A percentile compares a stretch with the other conserved stretches of the same genome.
phyloP scores from a whole-genome alignment of 2,888 invertebrate genomes.

The Nebria brevicollis region DNA sequence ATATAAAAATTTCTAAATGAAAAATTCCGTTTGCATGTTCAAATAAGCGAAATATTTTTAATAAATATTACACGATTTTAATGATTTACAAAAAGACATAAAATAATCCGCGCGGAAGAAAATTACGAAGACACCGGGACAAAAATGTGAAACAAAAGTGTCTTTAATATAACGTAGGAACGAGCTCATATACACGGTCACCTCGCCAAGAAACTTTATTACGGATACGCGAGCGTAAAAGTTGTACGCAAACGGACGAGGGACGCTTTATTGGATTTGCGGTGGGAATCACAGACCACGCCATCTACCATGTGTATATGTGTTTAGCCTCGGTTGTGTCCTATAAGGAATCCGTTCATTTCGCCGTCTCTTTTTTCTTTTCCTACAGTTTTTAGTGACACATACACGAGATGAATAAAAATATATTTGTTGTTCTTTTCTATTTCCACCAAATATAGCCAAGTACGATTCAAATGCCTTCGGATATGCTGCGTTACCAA shows the following conservation, averaged over 20 bases:
- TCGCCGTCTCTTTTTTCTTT: not conserved
- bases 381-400: not conserved
- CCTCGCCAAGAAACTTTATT: not conserved
- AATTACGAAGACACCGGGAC: not conserved
- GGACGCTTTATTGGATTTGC: not conserved
- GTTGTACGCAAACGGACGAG: not conserved
- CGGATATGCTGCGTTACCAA: too few species aligned
- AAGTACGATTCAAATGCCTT: too few species aligned
- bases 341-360: not conserved
- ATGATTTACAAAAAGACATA: not conserved
- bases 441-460: too few species aligned
- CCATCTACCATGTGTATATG: not conserved
- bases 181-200: not conserved
- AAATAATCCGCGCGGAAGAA: not conserved
- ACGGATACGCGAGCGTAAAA: not conserved
- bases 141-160: not conserved
- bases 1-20: too few species aligned
- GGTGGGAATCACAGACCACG: not conserved
- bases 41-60: too few species aligned
- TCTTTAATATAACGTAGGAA: not conserved
- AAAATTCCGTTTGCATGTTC: too few species aligned
- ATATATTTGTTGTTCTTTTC: not conserved
- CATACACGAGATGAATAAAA: not conserved
- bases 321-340: not conserved
- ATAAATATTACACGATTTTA: not conserved